Conservation (phyloP, 2,888 invertebrate genomes). For the Andrena dorsata region DNA sequence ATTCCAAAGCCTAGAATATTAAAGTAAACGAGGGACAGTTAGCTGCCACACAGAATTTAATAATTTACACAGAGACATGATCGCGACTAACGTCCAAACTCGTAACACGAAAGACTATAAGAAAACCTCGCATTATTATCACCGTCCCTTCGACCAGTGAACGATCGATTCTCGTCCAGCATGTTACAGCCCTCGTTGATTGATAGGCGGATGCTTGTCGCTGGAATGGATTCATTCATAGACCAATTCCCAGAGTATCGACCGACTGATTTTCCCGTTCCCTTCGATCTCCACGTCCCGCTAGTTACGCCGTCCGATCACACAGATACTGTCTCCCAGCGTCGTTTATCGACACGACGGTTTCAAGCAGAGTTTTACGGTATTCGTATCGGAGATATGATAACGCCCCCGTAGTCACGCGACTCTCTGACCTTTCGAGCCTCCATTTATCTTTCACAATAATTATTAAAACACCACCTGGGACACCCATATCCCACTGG, state of each 20-base stretch:
- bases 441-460: neutral
- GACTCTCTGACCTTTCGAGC: neutral
- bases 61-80: too few relatives aligned
- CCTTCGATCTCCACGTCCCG: conserved; percentile 36
- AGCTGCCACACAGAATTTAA: too few relatives aligned
- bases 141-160: neutral
- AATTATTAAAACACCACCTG: neutral
- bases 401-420: conserved; percentile 16
- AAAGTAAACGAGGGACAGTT: too few relatives aligned
- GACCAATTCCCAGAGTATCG: conserved; percentile 42
- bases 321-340: conserved; percentile 50
- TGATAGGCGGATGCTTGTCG: conserved; percentile 33
- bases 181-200: conserved; percentile 12
- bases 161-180: conserved; percentile 24
- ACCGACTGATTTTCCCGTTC: conserved; percentile 58
- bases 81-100: too few relatives aligned
- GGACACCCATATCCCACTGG: too few relatives aligned
- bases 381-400: neutral
- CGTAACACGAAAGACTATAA: too few relatives aligned
- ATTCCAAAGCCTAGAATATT: too few relatives aligned
- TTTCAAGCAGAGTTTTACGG: conserved; percentile 11
- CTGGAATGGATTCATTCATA: conserved; percentile 63
- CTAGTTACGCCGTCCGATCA: conserved; percentile 48
- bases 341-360: conserved; percentile 54
- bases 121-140: neutral